Conservation (phyloP, 2,888 invertebrate genomes). For the Heliconius aoede region DNA sequence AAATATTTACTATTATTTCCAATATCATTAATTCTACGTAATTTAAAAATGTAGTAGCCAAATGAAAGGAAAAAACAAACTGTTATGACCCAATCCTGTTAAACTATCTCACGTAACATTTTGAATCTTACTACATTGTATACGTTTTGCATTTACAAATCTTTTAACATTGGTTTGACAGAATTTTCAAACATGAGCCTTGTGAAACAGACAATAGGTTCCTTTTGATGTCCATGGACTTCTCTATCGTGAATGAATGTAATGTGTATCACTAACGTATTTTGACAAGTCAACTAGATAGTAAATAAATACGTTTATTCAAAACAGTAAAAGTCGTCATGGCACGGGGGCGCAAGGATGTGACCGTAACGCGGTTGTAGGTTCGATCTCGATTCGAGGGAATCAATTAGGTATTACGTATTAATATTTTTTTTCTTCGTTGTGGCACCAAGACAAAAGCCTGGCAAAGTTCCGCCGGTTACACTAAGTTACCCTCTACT, state of each 20-base stretch:
- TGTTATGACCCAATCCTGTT: neutral
- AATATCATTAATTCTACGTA: neutral
- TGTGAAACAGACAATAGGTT: neutral
- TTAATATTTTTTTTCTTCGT: no score
- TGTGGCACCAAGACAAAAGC: no score
- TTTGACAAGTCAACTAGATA: neutral
- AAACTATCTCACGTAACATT: neutral
- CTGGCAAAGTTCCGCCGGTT: no score
- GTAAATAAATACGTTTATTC: neutral
- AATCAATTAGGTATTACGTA: no score
- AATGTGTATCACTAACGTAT: neutral
- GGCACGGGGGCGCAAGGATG: no score
- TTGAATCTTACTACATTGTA: neutral
- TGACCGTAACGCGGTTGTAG: no score
- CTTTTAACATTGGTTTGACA: conserved; percentile 3
- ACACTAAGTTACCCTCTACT: no score
- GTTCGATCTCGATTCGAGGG: no score
- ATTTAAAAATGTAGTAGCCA: conserved; percentile 2
- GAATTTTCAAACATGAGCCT: neutral
- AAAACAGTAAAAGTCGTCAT: no score
- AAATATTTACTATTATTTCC: neutral
- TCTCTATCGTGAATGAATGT: conserved; percentile 7
- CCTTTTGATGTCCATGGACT: neutral
- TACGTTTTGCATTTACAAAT: neutral
- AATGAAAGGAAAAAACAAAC: conserved; percentile 11